Conservation (phyloP, 2,888 invertebrate species). For the Heliconius hortense region DNA sequence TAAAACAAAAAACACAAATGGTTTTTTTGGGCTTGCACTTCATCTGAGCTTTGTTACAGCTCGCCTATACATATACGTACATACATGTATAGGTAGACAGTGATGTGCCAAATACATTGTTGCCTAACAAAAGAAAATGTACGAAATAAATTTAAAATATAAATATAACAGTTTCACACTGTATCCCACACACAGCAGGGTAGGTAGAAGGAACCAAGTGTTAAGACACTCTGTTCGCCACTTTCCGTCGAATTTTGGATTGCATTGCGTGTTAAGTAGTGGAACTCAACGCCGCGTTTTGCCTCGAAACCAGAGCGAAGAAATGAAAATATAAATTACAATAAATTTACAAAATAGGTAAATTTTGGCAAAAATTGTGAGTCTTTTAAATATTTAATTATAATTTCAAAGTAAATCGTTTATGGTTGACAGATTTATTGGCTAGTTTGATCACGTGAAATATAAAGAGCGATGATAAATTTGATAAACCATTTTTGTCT, state of each 20-base stretch:
- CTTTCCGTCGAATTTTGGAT: no score
- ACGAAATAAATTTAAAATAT: background rate
- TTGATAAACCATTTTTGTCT: no score
- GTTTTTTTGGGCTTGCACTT: conserved; percentile 17
- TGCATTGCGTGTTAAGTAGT: no score
- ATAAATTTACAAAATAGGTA: background rate
- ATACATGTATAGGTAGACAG: background rate
- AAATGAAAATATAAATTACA: no score
- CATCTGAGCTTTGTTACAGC: conserved; percentile 18
- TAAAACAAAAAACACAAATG: conserved; percentile 13
- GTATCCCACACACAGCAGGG: no score
- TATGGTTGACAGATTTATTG: background rate
- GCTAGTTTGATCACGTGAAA: background rate
- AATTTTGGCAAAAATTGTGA: background rate
- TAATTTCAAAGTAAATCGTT: background rate
- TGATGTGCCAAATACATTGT: conserved; percentile 4
- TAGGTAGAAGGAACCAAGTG: no score
- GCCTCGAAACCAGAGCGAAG: no score
- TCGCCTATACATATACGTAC: background rate
- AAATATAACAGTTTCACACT: no score
- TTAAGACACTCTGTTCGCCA: no score
- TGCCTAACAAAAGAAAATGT: background rate
- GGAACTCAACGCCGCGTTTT: no score
- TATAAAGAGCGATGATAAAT: background rate
- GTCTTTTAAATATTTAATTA: background rate